phyloP scores from a whole-genome alignment of 2,888 invertebrate genomes.

The Sarcophaga rosellei region DNA sequence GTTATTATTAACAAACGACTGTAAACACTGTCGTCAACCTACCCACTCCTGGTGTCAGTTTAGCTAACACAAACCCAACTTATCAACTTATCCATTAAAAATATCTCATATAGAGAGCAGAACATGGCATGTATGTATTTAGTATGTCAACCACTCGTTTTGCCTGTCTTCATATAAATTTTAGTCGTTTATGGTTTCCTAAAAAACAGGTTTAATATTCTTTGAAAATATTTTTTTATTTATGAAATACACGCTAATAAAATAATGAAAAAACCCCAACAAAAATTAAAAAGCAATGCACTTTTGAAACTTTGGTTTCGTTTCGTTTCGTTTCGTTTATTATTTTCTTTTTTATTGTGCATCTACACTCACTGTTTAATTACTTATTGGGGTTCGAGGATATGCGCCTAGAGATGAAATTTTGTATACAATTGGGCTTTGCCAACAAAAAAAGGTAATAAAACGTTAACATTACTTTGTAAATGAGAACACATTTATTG shows the following conservation, averaged over 20 bases:
- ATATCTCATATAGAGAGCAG: background rate
- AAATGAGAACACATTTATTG: background rate
- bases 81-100: constrained; percentile 21
- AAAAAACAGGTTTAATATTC: constrained; percentile 10
- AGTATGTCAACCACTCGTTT: background rate
- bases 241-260: background rate
- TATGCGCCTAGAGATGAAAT: too few relatives aligned
- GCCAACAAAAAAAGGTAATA: too few relatives aligned
- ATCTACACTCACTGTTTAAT: too few relatives aligned
- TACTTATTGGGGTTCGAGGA: too few relatives aligned
- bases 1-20: constrained; percentile 38
- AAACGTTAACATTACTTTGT: too few relatives aligned
- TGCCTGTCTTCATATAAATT: constrained; percentile 7
- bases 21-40: constrained; percentile 10
- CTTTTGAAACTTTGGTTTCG: too few relatives aligned
- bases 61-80: background rate
- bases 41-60: background rate
- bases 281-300: background rate
- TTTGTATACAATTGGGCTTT: too few relatives aligned
- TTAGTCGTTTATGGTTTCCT: constrained; percentile 18
- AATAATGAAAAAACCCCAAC: background rate
- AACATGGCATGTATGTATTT: too few relatives aligned
- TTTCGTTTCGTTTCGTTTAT: too few relatives aligned
- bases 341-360: too few relatives aligned
- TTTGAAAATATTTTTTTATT: background rate